Evolutionary conservation across 2,888 invertebrate species (phyloP), one percentile per base, ranked within the genome.

Genomic region (Alviniconcha strummeri): DNA sequence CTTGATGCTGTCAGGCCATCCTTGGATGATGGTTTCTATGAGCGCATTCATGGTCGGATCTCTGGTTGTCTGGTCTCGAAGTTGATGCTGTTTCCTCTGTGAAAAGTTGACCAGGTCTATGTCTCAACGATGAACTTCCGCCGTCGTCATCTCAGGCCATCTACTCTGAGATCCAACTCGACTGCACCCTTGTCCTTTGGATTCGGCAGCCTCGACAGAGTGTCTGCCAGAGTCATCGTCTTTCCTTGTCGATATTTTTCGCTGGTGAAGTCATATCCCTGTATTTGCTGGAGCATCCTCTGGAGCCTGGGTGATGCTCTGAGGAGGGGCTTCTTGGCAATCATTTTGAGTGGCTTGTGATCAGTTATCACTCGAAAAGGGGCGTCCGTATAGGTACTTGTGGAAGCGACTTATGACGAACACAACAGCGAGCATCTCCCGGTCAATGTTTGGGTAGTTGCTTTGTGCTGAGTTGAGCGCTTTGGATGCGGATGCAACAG

Each of bases 321-420:
- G 56, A 75, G 17, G 17, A 17, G 15, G 13, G 69, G 71, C 52
- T 57, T 71, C 52, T 36, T 79, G 81, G 74, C 71, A 80, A 13
- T 79, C 82, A 83, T 88, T 83, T 55, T 81, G 52, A 92, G 84
- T 8, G 91, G 91, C 83, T 90, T 90, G 86, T 92, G 91, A 84
- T 89, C 90, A 13, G 88, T 89, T 75, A 88, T 67, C 8, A 91
- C 77, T 4, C 74, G n/a, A 86, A 81, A 91, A 89, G 56, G 75
- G 71, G 17, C 74, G 83, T 52, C 91, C 91, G 82, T 87, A 88
- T 4, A 91, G 79, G 80, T 88, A 91, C 19, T 89, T 64, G 76
- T 89, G 88, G 84, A 89, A 91, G 74, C 90, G 89, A 83, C 90
- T 89, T 71, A 88, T 86, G 6, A 86, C 86, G 90, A 88, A 91